Base-by-base conservation (phyloP, 2,797 vertebrate species). In the Remorina albescens region DNA sequence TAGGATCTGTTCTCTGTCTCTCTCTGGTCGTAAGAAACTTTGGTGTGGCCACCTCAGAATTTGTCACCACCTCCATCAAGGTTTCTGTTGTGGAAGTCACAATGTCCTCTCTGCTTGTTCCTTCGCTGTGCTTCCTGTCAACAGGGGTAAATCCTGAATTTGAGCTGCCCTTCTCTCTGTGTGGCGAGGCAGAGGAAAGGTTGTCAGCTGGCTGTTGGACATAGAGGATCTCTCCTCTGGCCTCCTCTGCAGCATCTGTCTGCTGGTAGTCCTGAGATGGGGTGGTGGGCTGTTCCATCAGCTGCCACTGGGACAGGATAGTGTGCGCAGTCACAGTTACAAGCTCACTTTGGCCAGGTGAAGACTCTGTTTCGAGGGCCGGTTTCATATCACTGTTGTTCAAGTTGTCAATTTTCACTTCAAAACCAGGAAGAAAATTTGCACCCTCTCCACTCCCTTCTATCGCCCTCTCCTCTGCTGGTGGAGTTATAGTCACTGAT, bases 381-480 rank as follows among this genome's bases (percentile, higher is more conserved):
- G 56, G 21, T 53, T 78, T 78, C 67, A 56, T 72, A 50, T 30
- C 60, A 44, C 42, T 73, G 37, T 15, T 62, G 30, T 82, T 69
- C 42, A 68, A 18, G 5, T 82, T 79, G 42, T 73, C 73, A 5
- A 54, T 58, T 53, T 87, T 80, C 25, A 75, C 42, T 71, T 65
- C 81, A 64, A 91, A 80, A 9, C 67, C 67, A 32, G 23, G 76
- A 1, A 78, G 79, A 18, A 83, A 65, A 67, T 71, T 80, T 21
- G 19, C 74, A 19, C 82, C 94, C 26, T 85, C 92, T 51, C 91
- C 83, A 64, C 95, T 95, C 8, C 92, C 94, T 8, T 95, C 94
- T 0, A 78, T 23, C 50, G 91, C 90, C 61, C 74, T 93, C 37
- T 93, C 92, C 36, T 91, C 89, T 49, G 75, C 90, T n/a, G 69